A percentile compares a stretch with the other conserved stretches of the same genome.
Evolutionary conservation across 2,888 invertebrate species (phyloP).

Genomic region (Phortica magna): DNA sequence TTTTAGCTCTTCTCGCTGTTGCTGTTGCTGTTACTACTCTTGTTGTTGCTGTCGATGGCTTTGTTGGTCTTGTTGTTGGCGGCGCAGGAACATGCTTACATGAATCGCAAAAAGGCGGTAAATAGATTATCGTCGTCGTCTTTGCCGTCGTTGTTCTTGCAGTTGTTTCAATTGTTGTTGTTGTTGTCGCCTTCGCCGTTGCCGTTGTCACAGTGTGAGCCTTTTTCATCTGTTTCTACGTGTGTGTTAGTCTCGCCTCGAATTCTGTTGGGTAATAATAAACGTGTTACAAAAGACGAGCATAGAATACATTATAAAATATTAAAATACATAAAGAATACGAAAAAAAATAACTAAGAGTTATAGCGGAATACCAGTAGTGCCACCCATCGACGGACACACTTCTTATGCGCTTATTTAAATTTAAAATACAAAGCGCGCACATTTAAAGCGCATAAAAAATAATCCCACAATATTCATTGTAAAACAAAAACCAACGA

Average conservation of each 20-base stretch:
- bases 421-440: slow-evolving; percentile 52
- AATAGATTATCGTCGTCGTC: slow-evolving; percentile 73
- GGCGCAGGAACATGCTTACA: slow-evolving; percentile 72
- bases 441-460: slow-evolving; percentile 49
- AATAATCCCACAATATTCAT: slow-evolving; percentile 67
- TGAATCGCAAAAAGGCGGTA: slow-evolving; percentile 72
- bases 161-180: slow-evolving; percentile 17
- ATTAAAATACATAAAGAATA: slow-evolving; percentile 53
- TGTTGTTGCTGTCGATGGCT: slow-evolving; percentile 17
- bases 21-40: slow-evolving; percentile 37
- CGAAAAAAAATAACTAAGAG: slow-evolving; percentile 40
- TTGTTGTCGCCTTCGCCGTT: slow-evolving; percentile 44
- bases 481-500: slow-evolving; percentile 53
- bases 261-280: slow-evolving; percentile 53
- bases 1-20: slow-evolving; percentile 28
- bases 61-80: slow-evolving; percentile 38
- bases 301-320: slow-evolving; percentile 65
- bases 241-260: slow-evolving; percentile 32
- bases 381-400: neutral
- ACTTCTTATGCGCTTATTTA: slow-evolving; percentile 54
- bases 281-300: slow-evolving; percentile 56
- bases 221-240: slow-evolving; percentile 37
- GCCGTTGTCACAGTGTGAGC: slow-evolving; percentile 45
- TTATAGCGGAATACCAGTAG: slow-evolving; percentile 2
- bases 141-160: slow-evolving; percentile 45